Evolutionary conservation across 2,113 vertebrate species (phyloP), one percentile per base, ranked within the genome.

Genomic region (Orientallactaga bullata): DNA sequence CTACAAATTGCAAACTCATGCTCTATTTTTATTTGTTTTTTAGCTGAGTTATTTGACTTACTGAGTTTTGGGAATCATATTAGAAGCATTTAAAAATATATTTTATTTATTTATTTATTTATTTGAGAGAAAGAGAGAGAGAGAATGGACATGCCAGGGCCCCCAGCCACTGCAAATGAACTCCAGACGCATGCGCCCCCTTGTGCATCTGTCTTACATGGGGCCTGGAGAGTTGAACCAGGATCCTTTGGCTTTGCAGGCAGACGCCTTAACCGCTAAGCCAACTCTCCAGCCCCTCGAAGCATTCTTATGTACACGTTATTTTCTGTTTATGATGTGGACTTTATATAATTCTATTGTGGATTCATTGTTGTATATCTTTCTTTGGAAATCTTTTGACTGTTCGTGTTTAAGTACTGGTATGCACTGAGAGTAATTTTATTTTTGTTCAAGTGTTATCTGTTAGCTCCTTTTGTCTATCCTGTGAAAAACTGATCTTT

Each of bases 1-100:
- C 39, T 93, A 83, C 13, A 90, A 24, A 79, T 93, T 90, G 32
- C 72, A 85, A 80, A 58, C 90, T 94, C 78, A 77, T 83, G n/a
- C n/a, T 1, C 24, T 47, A 8, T 47, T 93, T 80, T 92, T 73
- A 65, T 26, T 96, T 90, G 20, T 12, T 93, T 94, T 95, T 93
- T 63, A 87, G 8, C 93, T 24, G 18, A 35, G 71, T 93, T 94
- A 42, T 90, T 89, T 91, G 61, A 78, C 35, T 78, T 60, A 73
- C 21, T 85, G 58, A 82, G 32, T 90, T 80, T 66, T 37, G 66
- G 10, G 77, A 83, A 26, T 87, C 63, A 21, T 87, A 8, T 86
- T 95, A 80, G 51, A 94, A 92, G 85, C 71, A 77, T 60, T n/a
- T n/a, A n/a, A n/a, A n/a, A n/a, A n/a, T n/a, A n/a, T n/a, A n/a